Percentiles rank a stretch among this genome's conserved stretches.
These are phyloP conservation scores for Anthoscopus minutus DNA, from an alignment of 2,113 vertebrate genomes.

Conservation along the genomic window DNA sequence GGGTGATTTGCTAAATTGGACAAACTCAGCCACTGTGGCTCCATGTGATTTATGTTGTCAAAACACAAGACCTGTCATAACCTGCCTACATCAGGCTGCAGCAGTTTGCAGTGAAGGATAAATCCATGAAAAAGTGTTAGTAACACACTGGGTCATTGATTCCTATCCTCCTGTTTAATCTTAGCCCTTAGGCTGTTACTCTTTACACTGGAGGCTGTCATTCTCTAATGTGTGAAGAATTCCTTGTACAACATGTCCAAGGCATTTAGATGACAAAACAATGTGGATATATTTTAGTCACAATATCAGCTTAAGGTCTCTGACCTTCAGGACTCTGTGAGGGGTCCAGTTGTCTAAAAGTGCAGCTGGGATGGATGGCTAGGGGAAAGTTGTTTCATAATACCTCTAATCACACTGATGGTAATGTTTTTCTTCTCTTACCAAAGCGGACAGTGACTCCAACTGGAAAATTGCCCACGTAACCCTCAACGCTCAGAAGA, in stretches of 20 bases:
- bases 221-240: background rate
- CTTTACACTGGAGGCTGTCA: background rate
- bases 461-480: slow-evolving; percentile 87
- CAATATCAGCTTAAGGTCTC: background rate
- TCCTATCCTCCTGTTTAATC: background rate
- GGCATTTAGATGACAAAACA: background rate
- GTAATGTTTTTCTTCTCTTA: background rate
- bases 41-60: background rate
- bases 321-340: background rate
- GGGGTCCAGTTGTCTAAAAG: background rate
- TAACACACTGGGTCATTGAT: fast-evolving
- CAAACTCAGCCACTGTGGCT: background rate
- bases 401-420: background rate
- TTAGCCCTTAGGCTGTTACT: background rate
- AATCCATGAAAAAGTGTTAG: background rate
- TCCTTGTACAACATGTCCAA: background rate
- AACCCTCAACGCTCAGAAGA: slow-evolving; percentile 72
- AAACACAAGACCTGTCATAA: background rate
- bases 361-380: background rate
- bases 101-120: background rate
- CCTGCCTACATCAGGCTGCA: background rate
- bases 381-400: background rate
- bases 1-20: background rate
- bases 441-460: slow-evolving; percentile 72
- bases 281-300: background rate